A percentile compares a stretch with the other conserved stretches of the same genome.
phyloP scores from a whole-genome alignment of 2,113 vertebrate species.

The Dromas ardeola region DNA sequence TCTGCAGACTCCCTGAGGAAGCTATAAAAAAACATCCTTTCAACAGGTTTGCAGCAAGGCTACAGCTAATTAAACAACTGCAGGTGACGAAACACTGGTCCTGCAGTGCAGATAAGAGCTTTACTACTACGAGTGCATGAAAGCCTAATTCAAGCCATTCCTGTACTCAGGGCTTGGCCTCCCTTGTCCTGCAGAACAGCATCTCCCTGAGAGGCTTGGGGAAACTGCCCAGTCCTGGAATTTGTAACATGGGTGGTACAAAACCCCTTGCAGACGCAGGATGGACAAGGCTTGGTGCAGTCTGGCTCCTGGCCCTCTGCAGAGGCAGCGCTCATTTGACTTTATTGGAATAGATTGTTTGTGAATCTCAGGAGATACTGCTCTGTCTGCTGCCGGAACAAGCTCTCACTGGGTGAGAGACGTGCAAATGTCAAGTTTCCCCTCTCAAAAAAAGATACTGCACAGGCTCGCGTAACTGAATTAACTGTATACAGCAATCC shows the following conservation, averaged over 20 bases:
- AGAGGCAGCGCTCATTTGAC: neutral
- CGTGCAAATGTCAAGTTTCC: neutral
- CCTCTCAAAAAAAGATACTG: neutral
- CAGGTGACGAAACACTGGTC: neutral
- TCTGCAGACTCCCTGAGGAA: constrained; percentile 10
- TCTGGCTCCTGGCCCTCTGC: neutral
- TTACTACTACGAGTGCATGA: neutral
- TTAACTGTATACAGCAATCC: neutral
- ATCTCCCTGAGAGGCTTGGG: neutral
- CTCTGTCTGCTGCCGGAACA: neutral
- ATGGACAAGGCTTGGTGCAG: neutral
- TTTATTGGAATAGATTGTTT: neutral
- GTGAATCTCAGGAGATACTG: neutral
- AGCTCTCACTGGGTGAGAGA: neutral
- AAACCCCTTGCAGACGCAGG: neutral
- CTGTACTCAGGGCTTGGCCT: neutral
- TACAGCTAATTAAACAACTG: constrained; percentile 54
- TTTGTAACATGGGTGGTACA: neutral
- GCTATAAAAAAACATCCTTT: constrained; percentile 34
- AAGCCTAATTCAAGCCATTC: neutral
- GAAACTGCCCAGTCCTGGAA: neutral
- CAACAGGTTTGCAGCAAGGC: constrained; percentile 43
- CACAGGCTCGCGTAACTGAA: neutral
- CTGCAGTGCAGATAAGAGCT: constrained; percentile 27
- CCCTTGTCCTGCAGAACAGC: neutral